Conservation (phyloP, 2,113 vertebrate genomes). For the Sterna hirundo region DNA sequence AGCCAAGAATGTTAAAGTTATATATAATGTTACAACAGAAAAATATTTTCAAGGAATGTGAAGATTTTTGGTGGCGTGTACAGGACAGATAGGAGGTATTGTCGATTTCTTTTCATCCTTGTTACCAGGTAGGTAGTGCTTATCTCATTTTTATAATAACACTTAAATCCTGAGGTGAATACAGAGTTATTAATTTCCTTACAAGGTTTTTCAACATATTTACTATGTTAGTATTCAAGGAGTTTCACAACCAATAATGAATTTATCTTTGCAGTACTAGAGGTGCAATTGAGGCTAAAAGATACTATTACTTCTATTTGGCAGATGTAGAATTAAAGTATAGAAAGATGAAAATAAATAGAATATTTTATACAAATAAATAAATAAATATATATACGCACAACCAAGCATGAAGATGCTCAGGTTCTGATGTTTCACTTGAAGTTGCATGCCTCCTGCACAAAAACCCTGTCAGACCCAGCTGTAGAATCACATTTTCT, state of each 20-base stretch:
- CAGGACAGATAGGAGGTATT: background rate
- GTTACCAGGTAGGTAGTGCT: background rate
- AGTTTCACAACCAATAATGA: background rate
- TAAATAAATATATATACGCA: background rate
- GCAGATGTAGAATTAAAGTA: background rate
- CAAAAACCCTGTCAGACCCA: background rate
- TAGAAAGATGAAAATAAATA: background rate
- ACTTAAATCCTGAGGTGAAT: background rate
- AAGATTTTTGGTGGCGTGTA: background rate
- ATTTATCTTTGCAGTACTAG: background rate
- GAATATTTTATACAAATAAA: background rate
- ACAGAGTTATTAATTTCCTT: background rate
- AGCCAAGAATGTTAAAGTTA: background rate
- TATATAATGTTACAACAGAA: background rate
- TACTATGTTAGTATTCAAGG: background rate
- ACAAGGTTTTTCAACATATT: background rate
- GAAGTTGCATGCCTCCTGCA: background rate
- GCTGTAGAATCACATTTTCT: background rate
- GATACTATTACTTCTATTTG: background rate
- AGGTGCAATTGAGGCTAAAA: background rate
- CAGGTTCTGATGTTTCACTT: background rate
- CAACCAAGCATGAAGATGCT: background rate
- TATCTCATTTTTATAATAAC: background rate
- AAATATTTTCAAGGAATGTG: background rate
- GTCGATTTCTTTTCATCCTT: background rate